Base-by-base conservation (phyloP, 2,797 vertebrate species). In the Lithobates sylvaticus region DNA sequence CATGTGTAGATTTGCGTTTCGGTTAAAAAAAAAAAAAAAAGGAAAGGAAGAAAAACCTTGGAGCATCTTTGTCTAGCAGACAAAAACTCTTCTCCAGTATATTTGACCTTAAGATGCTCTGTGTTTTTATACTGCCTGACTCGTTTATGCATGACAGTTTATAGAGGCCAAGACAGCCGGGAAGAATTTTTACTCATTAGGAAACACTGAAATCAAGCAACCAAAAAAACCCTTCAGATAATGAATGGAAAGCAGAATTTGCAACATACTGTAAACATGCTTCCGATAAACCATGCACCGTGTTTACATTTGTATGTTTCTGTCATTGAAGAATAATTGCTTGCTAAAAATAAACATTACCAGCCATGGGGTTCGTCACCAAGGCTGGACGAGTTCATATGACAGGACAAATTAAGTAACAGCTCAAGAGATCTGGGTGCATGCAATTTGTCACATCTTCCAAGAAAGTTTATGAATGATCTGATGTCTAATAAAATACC, bases 1-100 rank as follows among this genome's bases (percentile, higher is more conserved):
- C 84, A 86, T 81, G 84, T 81, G 78, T 81, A 81, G 78, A 81
- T 86, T 86, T 81, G 65, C n/a, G 72, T 81, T 86, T 81, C 84
- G 54, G 77, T 81, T 73, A 74, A 61, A 79, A 12, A 65, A 36
- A 73, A 73, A 32, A 32, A 29, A 29, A 71, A 74, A 47, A 67
- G 6, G 61, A 82, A 73, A 64, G 65, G 34, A 73, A 36, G 61
- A 32, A 86, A 84, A 79, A 81, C 72, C 78, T 81, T 58, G 29
- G 73, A 86, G 78, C 84, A 86, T 86, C 84, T 86, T 86, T 81
- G 84, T 86, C 76, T 75, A 32, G 54, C 72, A 81, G 73, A 86
- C 84, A 86, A 81, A 81, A 64, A 54, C 44, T n/a, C 16, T 64
- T 81, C 54, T 69, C 76, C 47, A 71, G 84, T 54, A 81, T 76